Conservation (phyloP, 2,888 invertebrate genomes). For the Flexamia atlantica region DNA sequence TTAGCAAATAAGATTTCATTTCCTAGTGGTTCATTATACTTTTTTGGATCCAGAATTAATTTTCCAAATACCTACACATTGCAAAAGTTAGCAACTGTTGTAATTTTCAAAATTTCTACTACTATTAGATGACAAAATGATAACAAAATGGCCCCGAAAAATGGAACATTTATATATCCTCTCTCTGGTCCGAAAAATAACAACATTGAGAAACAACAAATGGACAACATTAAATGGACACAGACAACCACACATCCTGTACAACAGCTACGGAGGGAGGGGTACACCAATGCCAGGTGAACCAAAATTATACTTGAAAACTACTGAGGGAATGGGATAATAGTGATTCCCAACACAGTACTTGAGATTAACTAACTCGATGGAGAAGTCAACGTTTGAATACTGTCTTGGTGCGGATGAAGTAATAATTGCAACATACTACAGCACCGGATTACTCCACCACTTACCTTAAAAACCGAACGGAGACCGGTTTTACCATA, state of each 20-base stretch:
- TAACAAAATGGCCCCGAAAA: no score
- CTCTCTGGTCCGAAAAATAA: slow-evolving; percentile 36
- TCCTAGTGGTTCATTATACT: no score
- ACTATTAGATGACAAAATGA: no score
- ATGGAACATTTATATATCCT: slow-evolving; percentile 32
- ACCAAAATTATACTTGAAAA: slow-evolving; percentile 13
- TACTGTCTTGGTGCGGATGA: slow-evolving; percentile 4
- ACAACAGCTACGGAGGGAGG: slow-evolving; percentile 51
- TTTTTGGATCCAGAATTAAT: no score
- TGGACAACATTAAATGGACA: slow-evolving; percentile 71
- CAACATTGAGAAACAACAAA: slow-evolving; percentile 48
- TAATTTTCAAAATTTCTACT: no score
- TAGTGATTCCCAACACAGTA: background rate
- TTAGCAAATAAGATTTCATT: no score
- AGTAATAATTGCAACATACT: no score
- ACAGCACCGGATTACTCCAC: background rate
- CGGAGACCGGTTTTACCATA: background rate
- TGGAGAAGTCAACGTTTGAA: background rate
- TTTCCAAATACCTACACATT: no score
- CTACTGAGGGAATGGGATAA: background rate
- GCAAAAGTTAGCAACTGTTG: no score
- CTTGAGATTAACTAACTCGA: background rate
- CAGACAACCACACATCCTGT: slow-evolving; percentile 63
- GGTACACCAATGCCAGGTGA: background rate
- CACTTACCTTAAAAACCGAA: background rate